Conservation (phyloP, 2,888 invertebrate genomes). For the Chesias legatella region DNA sequence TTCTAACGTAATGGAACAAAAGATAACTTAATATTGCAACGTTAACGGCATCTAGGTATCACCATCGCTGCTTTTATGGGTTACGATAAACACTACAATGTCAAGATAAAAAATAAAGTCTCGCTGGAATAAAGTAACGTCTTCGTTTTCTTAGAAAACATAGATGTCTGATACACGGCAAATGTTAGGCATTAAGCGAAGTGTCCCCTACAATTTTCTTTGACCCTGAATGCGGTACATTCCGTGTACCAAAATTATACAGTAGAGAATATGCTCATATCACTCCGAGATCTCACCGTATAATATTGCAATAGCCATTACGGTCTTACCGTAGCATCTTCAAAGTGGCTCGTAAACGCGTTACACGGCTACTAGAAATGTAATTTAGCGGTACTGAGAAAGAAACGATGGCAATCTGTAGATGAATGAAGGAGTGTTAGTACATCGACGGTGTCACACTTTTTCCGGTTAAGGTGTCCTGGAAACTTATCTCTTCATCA, state of each 20-base stretch:
- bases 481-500: conserved; percentile 66
- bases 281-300: conserved; percentile 69
- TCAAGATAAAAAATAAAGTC: conserved; percentile 39
- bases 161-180: conserved; percentile 57
- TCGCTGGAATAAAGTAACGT: conserved; percentile 39
- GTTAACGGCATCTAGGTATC: conserved; percentile 38
- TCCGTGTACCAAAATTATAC: conserved; percentile 67
- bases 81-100: conserved; percentile 40
- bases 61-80: conserved; percentile 36
- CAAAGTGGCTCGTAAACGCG: conserved; percentile 76
- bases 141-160: conserved; percentile 59
- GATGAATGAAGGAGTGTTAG: conserved; percentile 67
- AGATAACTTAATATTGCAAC: conserved; percentile 22
- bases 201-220: conserved; percentile 62
- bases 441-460: conserved; percentile 61
- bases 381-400: conserved; percentile 78
- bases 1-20: conserved; percentile 18
- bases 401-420: conserved; percentile 70
- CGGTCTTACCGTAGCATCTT: conserved; percentile 71
- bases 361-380: conserved; percentile 76
- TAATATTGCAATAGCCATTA: conserved; percentile 78
- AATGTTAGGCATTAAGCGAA: conserved; percentile 57
- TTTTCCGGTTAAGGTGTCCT: conserved; percentile 71
- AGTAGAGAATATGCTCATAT: conserved; percentile 70
- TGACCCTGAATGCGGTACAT: conserved; percentile 64